Evolutionary conservation across 2,888 invertebrate species (phyloP).

Genomic region (Syritta pipiens): DNA sequence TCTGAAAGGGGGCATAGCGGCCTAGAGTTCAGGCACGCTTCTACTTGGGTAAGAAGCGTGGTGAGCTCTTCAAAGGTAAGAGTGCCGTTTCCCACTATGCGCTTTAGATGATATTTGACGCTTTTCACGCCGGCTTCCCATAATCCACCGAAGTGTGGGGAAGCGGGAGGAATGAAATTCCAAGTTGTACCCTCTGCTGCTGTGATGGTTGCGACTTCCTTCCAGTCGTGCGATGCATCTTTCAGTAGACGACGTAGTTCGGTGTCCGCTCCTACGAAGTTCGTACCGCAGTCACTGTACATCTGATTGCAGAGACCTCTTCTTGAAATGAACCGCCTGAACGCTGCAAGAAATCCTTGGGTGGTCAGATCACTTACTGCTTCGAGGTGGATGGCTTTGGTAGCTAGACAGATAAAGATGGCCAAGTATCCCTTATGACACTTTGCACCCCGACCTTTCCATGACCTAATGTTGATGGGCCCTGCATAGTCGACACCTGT

Average conservation of each 20-base stretch:
- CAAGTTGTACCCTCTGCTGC: constrained; percentile 63
- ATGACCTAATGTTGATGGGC: neutral
- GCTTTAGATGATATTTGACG: neutral
- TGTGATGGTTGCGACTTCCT: neutral
- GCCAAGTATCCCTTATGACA: constrained; percentile 57
- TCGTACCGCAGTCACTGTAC: constrained; percentile 74
- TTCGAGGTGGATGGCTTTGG: constrained; percentile 67
- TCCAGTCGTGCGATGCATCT: neutral
- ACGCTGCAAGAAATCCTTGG: constrained; percentile 70
- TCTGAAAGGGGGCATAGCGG: constrained; percentile 19
- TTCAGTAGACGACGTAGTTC: too few relatives aligned
- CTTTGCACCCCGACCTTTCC: neutral
- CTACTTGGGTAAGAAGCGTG: constrained; percentile 61
- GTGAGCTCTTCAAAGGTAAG: constrained; percentile 26
- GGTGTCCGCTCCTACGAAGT: constrained; percentile 73
- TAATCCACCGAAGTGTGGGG: constrained; percentile 34
- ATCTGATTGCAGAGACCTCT: too few relatives aligned
- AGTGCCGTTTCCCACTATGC: neutral
- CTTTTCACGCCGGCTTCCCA: constrained; percentile 6
- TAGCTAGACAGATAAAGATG: constrained; percentile 71
- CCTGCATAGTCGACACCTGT: constrained; percentile 8
- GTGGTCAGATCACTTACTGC: constrained; percentile 56
- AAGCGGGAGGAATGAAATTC: constrained; percentile 71
- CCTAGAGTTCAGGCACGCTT: constrained; percentile 68
- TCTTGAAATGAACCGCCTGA: constrained; percentile 72